Percentiles rank a stretch among this genome's conserved stretches.
phyloP scores from a whole-genome alignment of 2,113 vertebrate genomes.

The Clarias magur region DNA sequence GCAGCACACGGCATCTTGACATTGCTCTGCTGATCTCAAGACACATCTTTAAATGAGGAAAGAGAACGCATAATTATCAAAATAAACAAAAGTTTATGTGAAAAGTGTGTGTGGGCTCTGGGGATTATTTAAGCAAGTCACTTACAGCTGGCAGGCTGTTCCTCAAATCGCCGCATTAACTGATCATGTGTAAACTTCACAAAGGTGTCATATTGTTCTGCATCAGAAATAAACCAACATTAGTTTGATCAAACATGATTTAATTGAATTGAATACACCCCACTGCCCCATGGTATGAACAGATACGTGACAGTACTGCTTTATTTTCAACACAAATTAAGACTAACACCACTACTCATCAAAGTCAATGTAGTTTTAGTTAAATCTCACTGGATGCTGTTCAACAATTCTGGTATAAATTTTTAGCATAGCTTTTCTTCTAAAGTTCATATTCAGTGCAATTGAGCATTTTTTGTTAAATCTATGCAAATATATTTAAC shows the following conservation, averaged over 20 bases:
- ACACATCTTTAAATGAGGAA: slow-evolving; percentile 77
- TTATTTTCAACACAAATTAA: neutral
- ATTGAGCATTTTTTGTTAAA: neutral
- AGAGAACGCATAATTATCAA: slow-evolving; percentile 37
- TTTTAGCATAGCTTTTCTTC: neutral
- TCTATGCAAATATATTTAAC: neutral
- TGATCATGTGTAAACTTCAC: slow-evolving; percentile 99
- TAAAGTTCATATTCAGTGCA: neutral
- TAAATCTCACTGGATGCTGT: neutral
- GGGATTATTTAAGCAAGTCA: slow-evolving; percentile 55
- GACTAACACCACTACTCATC: neutral
- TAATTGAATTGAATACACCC: neutral
- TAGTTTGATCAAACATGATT: neutral
- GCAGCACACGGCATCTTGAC: slow-evolving; percentile 79
- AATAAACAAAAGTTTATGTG: neutral
- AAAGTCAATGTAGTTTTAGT: neutral
- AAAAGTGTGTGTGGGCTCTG: neutral
- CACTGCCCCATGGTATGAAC: neutral
- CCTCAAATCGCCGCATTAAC: slow-evolving; percentile 96
- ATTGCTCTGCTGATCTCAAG: slow-evolving; percentile 84
- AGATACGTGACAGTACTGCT: neutral
- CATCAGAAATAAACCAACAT: slow-evolving; percentile 51
- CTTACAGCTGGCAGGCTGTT: slow-evolving; percentile 99
- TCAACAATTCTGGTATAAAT: neutral
- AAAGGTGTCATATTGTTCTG: slow-evolving; percentile 98